Base-by-base conservation (phyloP, 35 echinoderm and acorn worm species). In the Acanthaster planci region DNA sequence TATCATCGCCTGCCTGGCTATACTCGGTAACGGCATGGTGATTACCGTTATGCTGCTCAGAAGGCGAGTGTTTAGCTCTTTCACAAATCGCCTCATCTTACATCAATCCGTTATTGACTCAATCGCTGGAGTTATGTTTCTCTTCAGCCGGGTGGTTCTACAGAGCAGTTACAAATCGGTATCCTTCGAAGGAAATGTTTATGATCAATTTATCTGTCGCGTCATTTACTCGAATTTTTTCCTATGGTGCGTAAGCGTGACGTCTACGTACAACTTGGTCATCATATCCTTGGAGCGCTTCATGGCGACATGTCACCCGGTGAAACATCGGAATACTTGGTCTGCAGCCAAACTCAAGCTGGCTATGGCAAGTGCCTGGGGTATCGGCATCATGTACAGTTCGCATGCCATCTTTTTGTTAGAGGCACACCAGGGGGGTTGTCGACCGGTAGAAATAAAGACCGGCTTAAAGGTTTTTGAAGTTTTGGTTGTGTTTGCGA, bases 261-360 rank as follows among this genome's bases (percentile, higher is more conserved):
- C 90, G 5, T 89, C 94, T n/a, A 92, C 94, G 2, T 81, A 84
- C 27, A 97, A 97, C 83, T 60, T 97, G 0, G 94, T 97, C 2
- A 50, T 89, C 5, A 58, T 97, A 34, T 92, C 94, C 0, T 38
- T 97, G 39, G 94, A 97, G 78, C 60, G 94, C 0, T 97, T 92
- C 30, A 68, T 92, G n/a, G 94, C 94, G 19, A 92, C 86, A 0
- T 88, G 85, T 51, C 86, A 89, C 36, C 89, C 94, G 6, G 87
- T 97, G 2, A 86, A 38, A 34, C 90, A 97, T 58, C 76, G 94
- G n/a, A 89, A 97, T 82, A 78, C 78, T 37, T 97, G 59, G 21
- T 67, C 59, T 12, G 21, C 30, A 1, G 59, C 14, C 30, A 67
- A 67, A n/a, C 21, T 67, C 59, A 67, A 21, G 59, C 7, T 67